Evolutionary conservation across 2,113 vertebrate species (phyloP).

Genomic region (Taxidea taxus): DNA sequence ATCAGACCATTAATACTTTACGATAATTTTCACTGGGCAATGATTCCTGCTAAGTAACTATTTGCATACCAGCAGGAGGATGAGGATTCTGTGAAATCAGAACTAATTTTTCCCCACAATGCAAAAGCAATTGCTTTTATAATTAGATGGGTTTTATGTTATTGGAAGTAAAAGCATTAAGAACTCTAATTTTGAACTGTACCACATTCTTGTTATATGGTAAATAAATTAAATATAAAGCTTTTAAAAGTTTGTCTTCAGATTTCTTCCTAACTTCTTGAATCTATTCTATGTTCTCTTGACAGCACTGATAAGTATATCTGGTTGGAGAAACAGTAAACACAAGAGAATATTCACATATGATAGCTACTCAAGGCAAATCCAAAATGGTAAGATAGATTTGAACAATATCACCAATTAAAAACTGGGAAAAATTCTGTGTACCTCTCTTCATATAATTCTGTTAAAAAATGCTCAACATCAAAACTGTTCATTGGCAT

Average conservation of each 20-base stretch:
- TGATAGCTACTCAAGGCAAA: not conserved
- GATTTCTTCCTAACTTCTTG: not conserved
- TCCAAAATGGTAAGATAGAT: not conserved
- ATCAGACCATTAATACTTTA: constrained; percentile 37
- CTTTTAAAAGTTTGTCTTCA: constrained; percentile 5
- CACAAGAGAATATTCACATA: not conserved
- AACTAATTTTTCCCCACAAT: constrained; percentile 8
- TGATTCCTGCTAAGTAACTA: constrained; percentile 46
- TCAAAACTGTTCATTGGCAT: not conserved
- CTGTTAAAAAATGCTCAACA: not conserved
- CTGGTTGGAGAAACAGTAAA: not conserved
- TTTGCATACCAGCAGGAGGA: constrained; percentile 55
- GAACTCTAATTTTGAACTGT: constrained; percentile 7
- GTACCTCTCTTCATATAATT: not conserved
- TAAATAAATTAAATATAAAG: constrained; percentile 47
- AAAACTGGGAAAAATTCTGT: not conserved
- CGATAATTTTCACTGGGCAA: constrained; percentile 14
- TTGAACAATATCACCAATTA: not conserved
- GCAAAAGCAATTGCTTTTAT: constrained; percentile 44
- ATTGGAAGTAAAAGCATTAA: constrained; percentile 23
- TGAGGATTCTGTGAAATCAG: constrained; percentile 42
- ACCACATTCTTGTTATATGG: constrained; percentile 9
- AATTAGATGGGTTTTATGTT: constrained; percentile 41
- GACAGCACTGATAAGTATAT: not conserved
- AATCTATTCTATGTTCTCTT: not conserved